A percentile compares a stretch with the other conserved stretches of the same genome.
Conservation (phyloP, 2,113 vertebrate genomes). For the Hippocampus mohnikei region DNA sequence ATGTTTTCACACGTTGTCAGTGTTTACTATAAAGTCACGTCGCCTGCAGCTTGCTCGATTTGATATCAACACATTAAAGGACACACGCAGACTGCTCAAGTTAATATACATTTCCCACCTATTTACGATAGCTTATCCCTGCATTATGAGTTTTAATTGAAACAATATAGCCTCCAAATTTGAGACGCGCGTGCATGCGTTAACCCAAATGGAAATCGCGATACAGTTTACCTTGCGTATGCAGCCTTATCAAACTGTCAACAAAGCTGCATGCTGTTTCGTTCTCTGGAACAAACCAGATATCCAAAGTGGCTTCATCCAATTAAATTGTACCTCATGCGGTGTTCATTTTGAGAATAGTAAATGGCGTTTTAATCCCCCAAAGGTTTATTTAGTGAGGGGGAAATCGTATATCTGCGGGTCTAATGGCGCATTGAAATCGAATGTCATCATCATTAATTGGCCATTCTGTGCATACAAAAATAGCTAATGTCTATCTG, state of each 20-base stretch:
- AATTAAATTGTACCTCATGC: neutral
- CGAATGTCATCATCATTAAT: neutral
- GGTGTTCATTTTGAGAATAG: neutral
- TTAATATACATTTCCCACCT: neutral
- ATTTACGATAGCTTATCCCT: too few species aligned
- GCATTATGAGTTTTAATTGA: neutral
- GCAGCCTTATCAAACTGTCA: neutral
- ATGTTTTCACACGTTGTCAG: conserved; percentile 19
- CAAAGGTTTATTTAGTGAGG: neutral
- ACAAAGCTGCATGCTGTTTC: neutral
- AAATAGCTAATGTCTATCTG: conserved; percentile 14
- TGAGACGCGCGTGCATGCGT: neutral
- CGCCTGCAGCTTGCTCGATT: conserved; percentile 19
- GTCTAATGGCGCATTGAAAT: neutral
- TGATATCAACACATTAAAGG: neutral
- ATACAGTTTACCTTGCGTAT: neutral
- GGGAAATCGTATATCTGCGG: neutral
- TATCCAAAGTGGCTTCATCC: neutral
- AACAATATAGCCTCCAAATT: neutral
- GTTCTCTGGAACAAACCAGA: neutral
- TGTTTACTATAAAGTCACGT: conserved; percentile 26
- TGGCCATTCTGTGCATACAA: neutral
- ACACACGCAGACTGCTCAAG: neutral
- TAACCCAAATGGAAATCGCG: neutral
- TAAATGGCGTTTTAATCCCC: neutral